A percentile compares a stretch with the other conserved stretches of the same genome.
phyloP scores from a whole-genome alignment of 2,113 vertebrate species.

The Cololabis saira region DNA sequence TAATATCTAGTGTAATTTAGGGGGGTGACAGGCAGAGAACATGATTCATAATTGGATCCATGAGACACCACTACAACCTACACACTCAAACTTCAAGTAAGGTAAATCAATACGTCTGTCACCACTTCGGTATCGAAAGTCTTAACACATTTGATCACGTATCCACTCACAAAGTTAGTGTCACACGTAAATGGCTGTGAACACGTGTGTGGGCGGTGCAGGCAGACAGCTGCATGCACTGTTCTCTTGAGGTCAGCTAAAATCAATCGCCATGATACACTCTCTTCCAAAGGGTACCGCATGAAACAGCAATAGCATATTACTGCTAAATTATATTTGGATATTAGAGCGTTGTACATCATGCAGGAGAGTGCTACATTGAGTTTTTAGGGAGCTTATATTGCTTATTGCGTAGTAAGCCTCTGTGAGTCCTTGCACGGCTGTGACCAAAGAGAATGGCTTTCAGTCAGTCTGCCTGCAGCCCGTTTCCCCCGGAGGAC shows the following conservation, averaged over 20 bases:
- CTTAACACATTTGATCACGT: constrained; percentile 9
- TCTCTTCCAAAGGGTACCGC: constrained; percentile 1
- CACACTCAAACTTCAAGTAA: neutral
- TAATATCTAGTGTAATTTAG: too few species aligned
- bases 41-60: too few species aligned
- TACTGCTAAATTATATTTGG: constrained; percentile 18
- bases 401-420: constrained; percentile 39
- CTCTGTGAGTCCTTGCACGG: constrained; percentile 2
- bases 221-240: constrained; percentile 29
- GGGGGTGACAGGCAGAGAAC: too few species aligned
- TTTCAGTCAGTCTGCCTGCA: constrained; percentile 43
- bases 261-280: constrained; percentile 4
- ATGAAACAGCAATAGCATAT: constrained; percentile 20
- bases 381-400: constrained; percentile 28
- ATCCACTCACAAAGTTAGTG: constrained; percentile 7
- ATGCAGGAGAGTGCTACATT: neutral
- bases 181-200: constrained; percentile 20
- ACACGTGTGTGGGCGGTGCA: constrained; percentile 31
- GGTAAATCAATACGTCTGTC: neutral
- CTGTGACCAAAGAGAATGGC: constrained; percentile 19
- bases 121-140: neutral
- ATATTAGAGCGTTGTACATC: constrained; percentile 36
- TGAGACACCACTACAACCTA: too few species aligned
- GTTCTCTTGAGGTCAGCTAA: neutral
- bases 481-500: constrained; percentile 48